phyloP scores from a whole-genome alignment of 2,797 vertebrate species.

The Calcarius lapponicus region DNA sequence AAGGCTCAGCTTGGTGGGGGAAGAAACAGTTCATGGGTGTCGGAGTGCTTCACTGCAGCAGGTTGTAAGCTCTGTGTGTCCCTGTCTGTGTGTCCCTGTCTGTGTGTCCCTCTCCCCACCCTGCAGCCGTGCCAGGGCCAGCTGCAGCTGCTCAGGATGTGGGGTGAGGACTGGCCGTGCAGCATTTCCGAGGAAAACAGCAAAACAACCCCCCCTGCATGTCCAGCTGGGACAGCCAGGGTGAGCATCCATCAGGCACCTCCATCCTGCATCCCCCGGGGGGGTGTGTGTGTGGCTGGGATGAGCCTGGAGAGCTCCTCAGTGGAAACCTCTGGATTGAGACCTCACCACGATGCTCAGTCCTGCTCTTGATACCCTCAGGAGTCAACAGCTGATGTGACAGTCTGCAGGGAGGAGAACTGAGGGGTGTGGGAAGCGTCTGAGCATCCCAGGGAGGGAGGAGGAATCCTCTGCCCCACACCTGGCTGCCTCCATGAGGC shows the following conservation, averaged over 20 bases:
- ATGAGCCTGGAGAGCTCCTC: background rate
- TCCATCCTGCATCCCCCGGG: background rate
- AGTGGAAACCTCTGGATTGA: rapidly evolving
- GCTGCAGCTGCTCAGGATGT: slow-evolving; percentile 49
- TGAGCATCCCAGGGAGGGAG: background rate
- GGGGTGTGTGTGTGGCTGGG: rapidly evolving
- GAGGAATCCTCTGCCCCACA: background rate
- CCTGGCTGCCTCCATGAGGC: background rate
- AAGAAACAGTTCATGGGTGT: background rate
- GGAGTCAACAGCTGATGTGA: rapidly evolving
- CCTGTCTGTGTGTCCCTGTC: background rate
- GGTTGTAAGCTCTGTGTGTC: background rate
- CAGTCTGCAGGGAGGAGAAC: background rate
- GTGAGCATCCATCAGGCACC: background rate
- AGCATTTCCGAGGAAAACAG: background rate
- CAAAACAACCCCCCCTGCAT: background rate
- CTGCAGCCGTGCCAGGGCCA: background rate
- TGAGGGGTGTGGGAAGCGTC: rapidly evolving
- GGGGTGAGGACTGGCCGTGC: background rate
- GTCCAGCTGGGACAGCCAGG: background rate
- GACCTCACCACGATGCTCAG: rapidly evolving
- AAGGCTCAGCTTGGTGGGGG: background rate
- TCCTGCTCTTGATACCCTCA: background rate
- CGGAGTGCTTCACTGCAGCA: background rate
- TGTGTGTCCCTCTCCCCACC: background rate